These are phyloP conservation scores for Poicephalus gulielmi DNA, from an alignment of 2,113 vertebrate genomes.

Conservation along the genomic window DNA sequence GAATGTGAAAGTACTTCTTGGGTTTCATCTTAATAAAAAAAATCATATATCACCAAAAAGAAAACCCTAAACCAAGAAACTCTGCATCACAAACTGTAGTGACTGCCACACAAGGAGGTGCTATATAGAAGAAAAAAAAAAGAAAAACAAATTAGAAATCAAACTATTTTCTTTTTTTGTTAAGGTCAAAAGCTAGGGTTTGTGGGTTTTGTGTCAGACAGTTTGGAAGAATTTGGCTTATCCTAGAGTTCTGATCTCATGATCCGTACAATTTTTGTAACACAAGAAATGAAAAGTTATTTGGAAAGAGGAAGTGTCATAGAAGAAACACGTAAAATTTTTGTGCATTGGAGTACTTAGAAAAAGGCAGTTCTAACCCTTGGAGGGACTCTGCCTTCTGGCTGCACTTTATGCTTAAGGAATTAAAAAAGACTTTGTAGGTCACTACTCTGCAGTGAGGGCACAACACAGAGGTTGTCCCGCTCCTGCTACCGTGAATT, in stretches of 20 bases:
- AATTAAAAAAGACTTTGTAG: neutral
- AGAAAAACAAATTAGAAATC: neutral
- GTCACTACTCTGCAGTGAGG: neutral
- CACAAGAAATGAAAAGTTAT: neutral
- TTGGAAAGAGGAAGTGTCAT: neutral
- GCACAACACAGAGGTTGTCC: neutral
- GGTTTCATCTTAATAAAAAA: neutral
- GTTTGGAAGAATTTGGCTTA: neutral
- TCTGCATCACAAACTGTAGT: neutral
- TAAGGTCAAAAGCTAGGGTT: accelerated
- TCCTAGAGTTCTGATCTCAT: neutral
- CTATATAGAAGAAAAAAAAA: neutral
- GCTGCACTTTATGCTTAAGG: neutral
- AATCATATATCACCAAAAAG: neutral
- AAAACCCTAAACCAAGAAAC: neutral
- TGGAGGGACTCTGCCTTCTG: neutral
- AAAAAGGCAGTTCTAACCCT: neutral
- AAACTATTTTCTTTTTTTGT: neutral
- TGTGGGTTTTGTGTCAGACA: neutral
- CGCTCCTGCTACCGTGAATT: neutral
- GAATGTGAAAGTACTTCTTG: neutral
- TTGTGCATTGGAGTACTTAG: neutral
- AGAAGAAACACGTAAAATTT: neutral
- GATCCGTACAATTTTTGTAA: neutral
- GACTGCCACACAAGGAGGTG: neutral